phyloP scores from a whole-genome alignment of 2,113 vertebrate genomes.

The Alethe diademata region DNA sequence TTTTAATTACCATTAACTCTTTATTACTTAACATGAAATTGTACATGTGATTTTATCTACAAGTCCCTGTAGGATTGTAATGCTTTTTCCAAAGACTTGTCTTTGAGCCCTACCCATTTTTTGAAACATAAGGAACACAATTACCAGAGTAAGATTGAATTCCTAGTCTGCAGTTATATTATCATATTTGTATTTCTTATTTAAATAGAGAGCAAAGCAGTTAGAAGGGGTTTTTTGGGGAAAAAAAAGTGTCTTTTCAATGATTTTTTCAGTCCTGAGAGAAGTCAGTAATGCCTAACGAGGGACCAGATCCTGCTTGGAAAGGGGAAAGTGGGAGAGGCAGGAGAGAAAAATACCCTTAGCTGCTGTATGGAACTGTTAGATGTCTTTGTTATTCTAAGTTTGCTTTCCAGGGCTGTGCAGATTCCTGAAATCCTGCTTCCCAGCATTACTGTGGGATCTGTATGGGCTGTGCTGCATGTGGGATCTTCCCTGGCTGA shows the following conservation, averaged over 20 bases:
- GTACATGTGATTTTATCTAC: conserved; percentile 48
- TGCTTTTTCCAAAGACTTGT: neutral
- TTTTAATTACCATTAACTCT: conserved; percentile 67
- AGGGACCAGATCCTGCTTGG: neutral
- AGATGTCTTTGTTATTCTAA: neutral
- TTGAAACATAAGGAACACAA: neutral
- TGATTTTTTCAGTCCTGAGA: neutral
- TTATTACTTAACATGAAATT: conserved; percentile 44
- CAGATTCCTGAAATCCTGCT: neutral
- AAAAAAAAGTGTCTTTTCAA: neutral
- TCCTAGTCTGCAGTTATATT: neutral
- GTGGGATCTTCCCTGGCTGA: neutral
- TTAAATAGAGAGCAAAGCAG: conserved; percentile 47
- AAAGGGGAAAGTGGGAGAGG: neutral
- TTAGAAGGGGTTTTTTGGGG: neutral
- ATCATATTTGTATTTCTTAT: neutral
- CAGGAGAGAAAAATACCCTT: neutral
- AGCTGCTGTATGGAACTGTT: neutral
- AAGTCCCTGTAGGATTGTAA: conserved; percentile 36
- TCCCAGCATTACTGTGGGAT: neutral
- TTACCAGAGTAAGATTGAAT: neutral
- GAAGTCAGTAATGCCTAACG: neutral
- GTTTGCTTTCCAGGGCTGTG: neutral
- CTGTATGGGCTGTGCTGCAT: neutral
- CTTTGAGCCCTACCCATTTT: neutral